Conservation (phyloP, 2,888 invertebrate genomes). For the Hydrotaea cyrtoneurina region DNA sequence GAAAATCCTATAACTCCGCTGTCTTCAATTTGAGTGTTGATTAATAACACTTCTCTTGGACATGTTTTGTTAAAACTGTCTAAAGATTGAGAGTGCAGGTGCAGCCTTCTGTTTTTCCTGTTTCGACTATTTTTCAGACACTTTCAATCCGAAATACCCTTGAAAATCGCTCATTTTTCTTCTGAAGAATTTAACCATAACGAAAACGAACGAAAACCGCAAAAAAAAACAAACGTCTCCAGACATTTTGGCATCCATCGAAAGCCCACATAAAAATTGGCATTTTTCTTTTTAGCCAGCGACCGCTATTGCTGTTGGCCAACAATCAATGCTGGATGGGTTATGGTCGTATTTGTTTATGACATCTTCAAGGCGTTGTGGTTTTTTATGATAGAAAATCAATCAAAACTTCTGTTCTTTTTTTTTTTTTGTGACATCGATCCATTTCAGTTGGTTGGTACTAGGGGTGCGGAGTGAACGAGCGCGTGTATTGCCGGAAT, state of each 20-base stretch:
- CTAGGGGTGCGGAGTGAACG: neutral
- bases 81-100: no score
- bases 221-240: conserved; percentile 34
- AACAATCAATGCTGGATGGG: neutral
- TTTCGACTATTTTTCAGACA: neutral
- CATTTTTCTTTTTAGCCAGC: neutral
- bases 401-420: conserved; percentile 37
- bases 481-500: neutral
- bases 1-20: neutral
- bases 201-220: neutral
- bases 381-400: conserved; percentile 40
- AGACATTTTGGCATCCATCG: conserved; percentile 65
- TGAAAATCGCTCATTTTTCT: conserved; percentile 34
- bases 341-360: neutral
- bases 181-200: conserved; percentile 13
- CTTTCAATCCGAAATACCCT: neutral
- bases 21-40: conserved; percentile 6
- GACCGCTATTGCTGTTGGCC: neutral
- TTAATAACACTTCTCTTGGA: no score
- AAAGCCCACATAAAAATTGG: conserved; percentile 41
- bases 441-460: conserved; percentile 37
- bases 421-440: conserved; percentile 26
- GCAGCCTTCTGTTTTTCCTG: no score
- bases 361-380: neutral
- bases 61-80: no score